Base-by-base conservation (phyloP, 2,797 vertebrate species). In the Enteromius treurensis region DNA sequence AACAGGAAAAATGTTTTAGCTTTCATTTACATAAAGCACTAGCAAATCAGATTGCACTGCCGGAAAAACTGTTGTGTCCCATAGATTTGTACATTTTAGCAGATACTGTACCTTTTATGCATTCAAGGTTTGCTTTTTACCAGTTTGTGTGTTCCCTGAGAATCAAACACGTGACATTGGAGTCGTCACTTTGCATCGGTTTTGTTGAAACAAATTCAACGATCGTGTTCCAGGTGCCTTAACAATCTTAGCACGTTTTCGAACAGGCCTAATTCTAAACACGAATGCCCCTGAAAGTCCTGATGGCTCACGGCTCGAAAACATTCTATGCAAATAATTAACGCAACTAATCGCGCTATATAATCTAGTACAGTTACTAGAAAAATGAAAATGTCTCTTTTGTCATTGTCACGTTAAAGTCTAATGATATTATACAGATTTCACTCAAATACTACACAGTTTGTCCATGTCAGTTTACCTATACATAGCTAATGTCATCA, bases 81-180 rank as follows among this genome's bases (percentile, higher is more conserved):
- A n/a, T 15, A 55, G 5, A 74, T 34, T 34, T 34, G 26, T 34
- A 74, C 17, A 53, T 55, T 37, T 75, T 14, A 9, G 29, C 6
- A 65, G 1, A 65, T n/a, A n/a, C n/a, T n/a, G n/a, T 19, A 23
- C 7, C 14, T 65, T 65, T 65, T 65, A 7, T 65, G 19, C 11
- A 55, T 55, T 55, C 49, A 55, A 58, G 51, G 32, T 75, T 58
- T 58, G 32, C 21, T 75, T 75, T 55, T 75, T 37, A 58, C 11
- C 3, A 75, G 29, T 37, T 37, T 1, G 14, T 55, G 51, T 32
- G 8, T 51, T 75, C 5, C 3, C 49, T 4, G 3, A n/a, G 21
- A 75, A 55, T 15, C 34, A 1, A 37, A 75, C 32, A 32, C 2
- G 0, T n/a, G 51, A 23, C 73, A 32, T 58, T 75, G 21, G 6